Evolutionary conservation across 1,140 invertebrate genomes (phyloP).

Genomic region (Adoxophyes honmai): DNA sequence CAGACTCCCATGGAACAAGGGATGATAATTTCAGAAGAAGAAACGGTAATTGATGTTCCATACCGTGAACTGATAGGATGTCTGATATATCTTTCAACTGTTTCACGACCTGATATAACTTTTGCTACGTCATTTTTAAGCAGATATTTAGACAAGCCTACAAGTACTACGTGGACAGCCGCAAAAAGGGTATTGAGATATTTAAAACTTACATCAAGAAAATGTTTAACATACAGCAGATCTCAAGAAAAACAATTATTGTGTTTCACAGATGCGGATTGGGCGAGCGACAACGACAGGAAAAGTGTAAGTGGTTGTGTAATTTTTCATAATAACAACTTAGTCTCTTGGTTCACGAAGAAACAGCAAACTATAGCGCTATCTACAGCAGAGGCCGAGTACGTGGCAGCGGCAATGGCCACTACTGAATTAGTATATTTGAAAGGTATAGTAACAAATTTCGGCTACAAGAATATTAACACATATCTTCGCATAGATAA

Average conservation of each 20-base stretch:
- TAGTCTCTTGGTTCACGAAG: no score
- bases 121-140: slow-evolving; percentile 33
- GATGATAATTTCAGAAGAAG: slow-evolving; percentile 11
- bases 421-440: slow-evolving; percentile 37
- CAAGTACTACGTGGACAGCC: no score
- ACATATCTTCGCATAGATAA: slow-evolving; percentile 16
- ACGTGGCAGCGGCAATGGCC: slow-evolving; percentile 39
- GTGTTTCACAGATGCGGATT: no score
- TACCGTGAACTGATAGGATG: slow-evolving; percentile 27
- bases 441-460: slow-evolving; percentile 14
- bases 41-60: slow-evolving; percentile 17
- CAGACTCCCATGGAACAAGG: slow-evolving; percentile 28
- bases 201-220: slow-evolving; percentile 28
- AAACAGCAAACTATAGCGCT: no score
- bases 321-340: no score
- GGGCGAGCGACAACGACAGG: slow-evolving; percentile 17
- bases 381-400: slow-evolving; percentile 59
- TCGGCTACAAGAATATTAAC: no score
- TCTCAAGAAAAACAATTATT: slow-evolving; percentile 34
- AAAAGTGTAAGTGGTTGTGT: slow-evolving; percentile 26
- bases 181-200: no score
- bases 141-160: slow-evolving; percentile 33
- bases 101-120: no score
- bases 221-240: slow-evolving; percentile 32
- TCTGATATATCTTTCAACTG: slow-evolving; percentile 32